Evolutionary conservation across 2,888 invertebrate genomes (phyloP), one percentile per base, ranked within the genome.

Genomic region (Ischnura elegans): DNA sequence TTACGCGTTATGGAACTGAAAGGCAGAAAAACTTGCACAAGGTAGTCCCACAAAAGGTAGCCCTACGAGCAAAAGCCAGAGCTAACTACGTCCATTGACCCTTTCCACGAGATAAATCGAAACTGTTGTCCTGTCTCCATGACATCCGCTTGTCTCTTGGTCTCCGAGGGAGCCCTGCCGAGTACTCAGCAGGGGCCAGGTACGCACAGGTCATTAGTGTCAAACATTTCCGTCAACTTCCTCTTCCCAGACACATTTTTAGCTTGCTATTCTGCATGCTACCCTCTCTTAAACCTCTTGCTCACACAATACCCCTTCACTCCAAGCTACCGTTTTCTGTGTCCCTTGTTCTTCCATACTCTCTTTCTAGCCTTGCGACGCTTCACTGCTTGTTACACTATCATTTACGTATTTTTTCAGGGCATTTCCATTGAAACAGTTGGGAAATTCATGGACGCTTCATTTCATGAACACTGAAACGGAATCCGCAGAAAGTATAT

Each of bases 181-280:
- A 51, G 51, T 36, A 36, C 76, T 76, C 76, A 76, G 36, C 2
- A 76, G 16, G 36, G 36, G 76, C 8, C 76, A 86, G 36, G 87
- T 90, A 90, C 29, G 90, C 66, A 90, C 90, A 42, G 43, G 90
- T 90, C 90, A 61, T 90, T 90, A 90, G 43, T 61, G 61, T 61
- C 43, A 42, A 25, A 90, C 90, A 45, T 66, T n/a, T 43, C 66
- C 90, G 55, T 87, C 87, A 87, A 76, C 76, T 76, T 76, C 76
- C 76, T 76, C 10, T 36, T 76, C 76, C 25, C 16, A 29, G 29
- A 36, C 36, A 76, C 76, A 76, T 76, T 76, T 76, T 76, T 8
- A 76, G 36, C 76, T 76, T 36, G n/a, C n/a, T 76, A 36, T 29
- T 76, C 76, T 13, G 76, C 13, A 36, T 36, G 25, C 6, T 36